Conservation (phyloP, 2,888 invertebrate genomes). For the Entomobrya proxima region DNA sequence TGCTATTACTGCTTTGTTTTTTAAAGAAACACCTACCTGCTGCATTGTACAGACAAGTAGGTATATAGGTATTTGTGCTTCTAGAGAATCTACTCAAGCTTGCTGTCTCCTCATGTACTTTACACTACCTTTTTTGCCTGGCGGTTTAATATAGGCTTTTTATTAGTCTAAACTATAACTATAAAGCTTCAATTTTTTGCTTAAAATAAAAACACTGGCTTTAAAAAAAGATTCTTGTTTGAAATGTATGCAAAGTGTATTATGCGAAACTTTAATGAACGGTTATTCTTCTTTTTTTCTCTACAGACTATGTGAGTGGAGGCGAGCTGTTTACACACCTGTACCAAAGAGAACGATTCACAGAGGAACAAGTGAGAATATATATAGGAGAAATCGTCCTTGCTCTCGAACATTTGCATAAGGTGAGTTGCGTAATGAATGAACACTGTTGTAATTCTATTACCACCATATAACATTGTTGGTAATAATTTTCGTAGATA, state of each 20-base stretch:
- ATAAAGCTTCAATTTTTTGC: background rate
- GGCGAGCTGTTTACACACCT: conserved; percentile 98
- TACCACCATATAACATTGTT: background rate
- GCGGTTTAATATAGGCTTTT: too few species aligned
- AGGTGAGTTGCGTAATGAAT: conserved; percentile 80
- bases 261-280: background rate
- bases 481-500: background rate
- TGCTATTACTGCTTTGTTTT: too few species aligned
- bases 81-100: background rate
- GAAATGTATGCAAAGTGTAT: background rate
- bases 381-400: conserved; percentile 97
- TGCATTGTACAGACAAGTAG: background rate
- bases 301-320: conserved; percentile 96
- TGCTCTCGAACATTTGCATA: conserved; percentile 95
- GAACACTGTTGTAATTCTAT: background rate
- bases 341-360: conserved; percentile 94
- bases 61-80: background rate
- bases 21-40: too few species aligned
- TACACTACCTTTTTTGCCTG: too few species aligned
- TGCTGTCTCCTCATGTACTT: background rate
- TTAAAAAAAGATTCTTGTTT: background rate
- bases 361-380: conserved; percentile 91
- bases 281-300: conserved; percentile 72
- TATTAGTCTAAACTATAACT: too few species aligned
- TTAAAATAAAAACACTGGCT: background rate